phyloP scores from a whole-genome alignment of 2,797 vertebrate species.

The Ciconia nigra region DNA sequence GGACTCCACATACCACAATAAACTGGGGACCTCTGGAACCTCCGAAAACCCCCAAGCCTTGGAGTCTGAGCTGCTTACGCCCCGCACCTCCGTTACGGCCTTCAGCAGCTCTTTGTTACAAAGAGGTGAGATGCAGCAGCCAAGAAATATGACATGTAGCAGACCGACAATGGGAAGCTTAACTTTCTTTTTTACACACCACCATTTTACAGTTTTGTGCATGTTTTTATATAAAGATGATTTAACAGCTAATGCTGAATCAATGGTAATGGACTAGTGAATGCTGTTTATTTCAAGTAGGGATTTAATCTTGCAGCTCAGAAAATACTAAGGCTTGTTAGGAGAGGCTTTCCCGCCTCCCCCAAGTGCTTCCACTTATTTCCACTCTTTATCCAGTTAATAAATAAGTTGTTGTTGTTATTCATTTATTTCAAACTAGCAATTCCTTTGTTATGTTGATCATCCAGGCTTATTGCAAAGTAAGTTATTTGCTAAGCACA shows the following conservation, averaged over 20 bases:
- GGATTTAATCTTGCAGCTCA: not conserved
- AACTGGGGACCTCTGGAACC: conserved; percentile 97
- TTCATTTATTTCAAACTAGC: not conserved
- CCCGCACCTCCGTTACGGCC: conserved; percentile 92
- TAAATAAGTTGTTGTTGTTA: not conserved
- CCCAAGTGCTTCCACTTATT: not conserved
- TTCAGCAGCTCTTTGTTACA: conserved; percentile 96
- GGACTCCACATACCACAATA: conserved; percentile 89
- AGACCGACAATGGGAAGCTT: not conserved
- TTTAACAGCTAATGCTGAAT: not conserved
- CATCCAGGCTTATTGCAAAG: not conserved
- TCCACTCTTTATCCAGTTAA: not conserved
- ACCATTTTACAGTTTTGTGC: not conserved
- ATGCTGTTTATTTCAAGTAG: not conserved
- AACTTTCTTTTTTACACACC: not conserved
- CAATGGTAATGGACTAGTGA: not conserved
- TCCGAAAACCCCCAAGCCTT: conserved; percentile 96
- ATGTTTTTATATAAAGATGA: not conserved
- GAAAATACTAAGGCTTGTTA: not conserved
- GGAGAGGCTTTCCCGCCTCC: not conserved
- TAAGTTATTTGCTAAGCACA: not conserved
- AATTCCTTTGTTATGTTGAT: not conserved
- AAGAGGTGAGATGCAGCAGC: conserved; percentile 84
- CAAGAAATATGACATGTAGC: not conserved
- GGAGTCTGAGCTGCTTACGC: conserved; percentile 97